phyloP scores from a whole-genome alignment of 2,113 vertebrate species.

The Platichthys stellatus region DNA sequence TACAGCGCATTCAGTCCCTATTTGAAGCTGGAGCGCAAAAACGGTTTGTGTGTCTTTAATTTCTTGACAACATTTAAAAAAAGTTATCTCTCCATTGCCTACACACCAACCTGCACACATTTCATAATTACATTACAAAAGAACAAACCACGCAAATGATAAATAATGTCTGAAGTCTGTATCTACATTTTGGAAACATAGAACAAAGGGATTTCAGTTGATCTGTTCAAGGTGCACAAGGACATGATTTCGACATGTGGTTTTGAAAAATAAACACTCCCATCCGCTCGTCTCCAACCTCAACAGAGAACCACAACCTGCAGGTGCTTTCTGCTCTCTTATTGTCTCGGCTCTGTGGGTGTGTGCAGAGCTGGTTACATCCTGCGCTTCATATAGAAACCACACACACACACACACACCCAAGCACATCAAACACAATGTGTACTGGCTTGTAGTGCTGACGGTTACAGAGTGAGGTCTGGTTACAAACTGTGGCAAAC shows the following conservation, averaged over 20 bases:
- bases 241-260: slow-evolving; percentile 37
- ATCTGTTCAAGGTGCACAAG: background rate
- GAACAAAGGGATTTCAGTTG: background rate
- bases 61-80: background rate
- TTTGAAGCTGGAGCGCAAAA: slow-evolving; percentile 39
- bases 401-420: slow-evolving; percentile 46
- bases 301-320: slow-evolving; percentile 10
- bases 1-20: slow-evolving; percentile 76
- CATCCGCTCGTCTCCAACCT: slow-evolving; percentile 52
- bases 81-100: background rate
- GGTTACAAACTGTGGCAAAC: background rate
- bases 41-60: slow-evolving; percentile 36
- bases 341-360: slow-evolving; percentile 67
- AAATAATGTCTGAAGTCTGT: too few species aligned
- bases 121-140: background rate
- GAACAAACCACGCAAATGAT: background rate
- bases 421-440: slow-evolving; percentile 43
- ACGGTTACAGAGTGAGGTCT: slow-evolving; percentile 38
- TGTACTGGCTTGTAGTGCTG: background rate
- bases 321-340: slow-evolving; percentile 64
- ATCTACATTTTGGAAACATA: too few species aligned
- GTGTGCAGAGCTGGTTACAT: slow-evolving; percentile 66
- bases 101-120: too few species aligned
- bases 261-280: slow-evolving; percentile 70
- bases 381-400: slow-evolving; percentile 71